Evolutionary conservation across 2,888 invertebrate species (phyloP).

Genomic region (Leucophenga maculata): DNA sequence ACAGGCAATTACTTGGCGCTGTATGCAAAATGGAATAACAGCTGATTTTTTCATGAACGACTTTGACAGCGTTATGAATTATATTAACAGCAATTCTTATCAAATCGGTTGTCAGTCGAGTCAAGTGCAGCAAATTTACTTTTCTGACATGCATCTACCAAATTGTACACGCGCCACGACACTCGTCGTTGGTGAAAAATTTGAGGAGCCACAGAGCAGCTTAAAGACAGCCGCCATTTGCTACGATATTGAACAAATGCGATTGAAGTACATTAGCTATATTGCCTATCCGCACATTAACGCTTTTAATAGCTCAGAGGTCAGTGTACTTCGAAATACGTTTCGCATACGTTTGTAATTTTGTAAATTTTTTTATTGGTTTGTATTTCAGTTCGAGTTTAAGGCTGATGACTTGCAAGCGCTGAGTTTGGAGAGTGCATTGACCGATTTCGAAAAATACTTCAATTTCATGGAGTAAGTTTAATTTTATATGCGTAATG

Average conservation of each 20-base stretch:
- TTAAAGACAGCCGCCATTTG: not conserved
- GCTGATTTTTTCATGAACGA: not conserved
- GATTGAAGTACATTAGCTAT: not conserved
- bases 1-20: no score
- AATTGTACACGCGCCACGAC: not conserved
- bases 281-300: not conserved
- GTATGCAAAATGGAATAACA: no score
- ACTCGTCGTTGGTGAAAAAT: not conserved
- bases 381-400: not conserved
- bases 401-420: not conserved
- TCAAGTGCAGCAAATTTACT: not conserved
- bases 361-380: not conserved
- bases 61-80: slow-evolving; percentile 3
- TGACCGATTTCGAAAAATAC: not conserved
- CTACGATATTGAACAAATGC: not conserved
- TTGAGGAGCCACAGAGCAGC: not conserved
- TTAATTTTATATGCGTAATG: not conserved
- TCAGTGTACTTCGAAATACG: not conserved
- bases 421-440: not conserved
- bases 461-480: slow-evolving; percentile 9
- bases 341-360: no score
- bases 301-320: not conserved
- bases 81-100: not conserved
- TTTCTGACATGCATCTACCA: not conserved
- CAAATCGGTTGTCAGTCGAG: not conserved